phyloP scores from a whole-genome alignment of 2,797 vertebrate genomes.

The Decapterus maruadsi region DNA sequence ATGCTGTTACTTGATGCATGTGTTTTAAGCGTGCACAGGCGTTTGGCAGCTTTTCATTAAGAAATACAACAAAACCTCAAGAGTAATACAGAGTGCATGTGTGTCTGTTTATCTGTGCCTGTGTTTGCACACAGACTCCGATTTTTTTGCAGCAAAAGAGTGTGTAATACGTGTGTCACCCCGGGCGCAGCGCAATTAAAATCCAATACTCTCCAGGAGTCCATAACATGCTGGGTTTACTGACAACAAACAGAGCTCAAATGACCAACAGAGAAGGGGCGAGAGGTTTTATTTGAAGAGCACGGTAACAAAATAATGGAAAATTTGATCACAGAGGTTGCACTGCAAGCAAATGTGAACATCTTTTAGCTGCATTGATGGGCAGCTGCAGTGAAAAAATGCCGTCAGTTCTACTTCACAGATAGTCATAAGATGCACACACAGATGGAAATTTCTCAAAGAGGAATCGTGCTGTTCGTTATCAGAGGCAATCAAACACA shows the following conservation, averaged over 20 bases:
- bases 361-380: conserved; percentile 49
- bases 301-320: conserved; percentile 56
- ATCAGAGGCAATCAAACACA: conserved; percentile 46
- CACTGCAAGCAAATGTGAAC: conserved; percentile 46
- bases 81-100: background rate
- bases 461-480: conserved; percentile 32
- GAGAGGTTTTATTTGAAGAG: conserved; percentile 52
- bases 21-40: background rate
- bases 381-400: conserved; percentile 46
- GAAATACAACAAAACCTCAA: conserved; percentile 28
- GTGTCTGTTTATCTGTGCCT: conserved; percentile 6
- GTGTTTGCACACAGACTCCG: conserved; percentile 31
- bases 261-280: conserved; percentile 54
- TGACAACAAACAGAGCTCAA: conserved; percentile 65
- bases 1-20: conserved; percentile 10
- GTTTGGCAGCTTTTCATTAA: conserved; percentile 17
- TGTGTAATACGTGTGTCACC: conserved; percentile 66
- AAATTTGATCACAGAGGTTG: conserved; percentile 63
- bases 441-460: conserved; percentile 42
- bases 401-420: conserved; percentile 50
- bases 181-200: conserved; percentile 73
- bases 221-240: conserved; percentile 67
- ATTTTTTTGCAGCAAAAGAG: conserved; percentile 54
- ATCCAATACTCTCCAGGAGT: conserved; percentile 74
- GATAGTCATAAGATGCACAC: conserved; percentile 44